phyloP scores from a whole-genome alignment of 2,888 invertebrate species.

The Cephalotes varians region DNA sequence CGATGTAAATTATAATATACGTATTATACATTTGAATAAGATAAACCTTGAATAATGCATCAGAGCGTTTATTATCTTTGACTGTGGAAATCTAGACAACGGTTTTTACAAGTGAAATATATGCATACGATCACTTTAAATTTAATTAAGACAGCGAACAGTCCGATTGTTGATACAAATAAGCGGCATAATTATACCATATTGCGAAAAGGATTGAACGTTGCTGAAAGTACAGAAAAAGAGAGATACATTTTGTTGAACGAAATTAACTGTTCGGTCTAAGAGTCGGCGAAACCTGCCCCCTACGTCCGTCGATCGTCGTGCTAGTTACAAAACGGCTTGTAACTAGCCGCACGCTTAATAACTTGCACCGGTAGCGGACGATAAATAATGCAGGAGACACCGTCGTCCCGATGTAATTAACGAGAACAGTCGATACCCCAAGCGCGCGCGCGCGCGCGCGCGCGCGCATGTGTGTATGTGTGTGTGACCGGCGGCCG shows the following conservation, averaged over 20 bases:
- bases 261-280: neutral
- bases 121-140: neutral
- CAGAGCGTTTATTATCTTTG: neutral
- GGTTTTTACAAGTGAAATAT: neutral
- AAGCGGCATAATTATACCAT: neutral
- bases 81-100: constrained; percentile 10
- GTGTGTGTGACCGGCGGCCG: neutral
- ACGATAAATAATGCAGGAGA: constrained; percentile 76
- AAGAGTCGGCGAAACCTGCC: constrained; percentile 1
- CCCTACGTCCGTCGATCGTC: constrained; percentile 27
- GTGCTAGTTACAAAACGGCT: constrained; percentile 62
- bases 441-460: constrained; percentile 1
- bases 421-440: constrained; percentile 76
- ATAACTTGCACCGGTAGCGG: constrained; percentile 74
- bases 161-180: neutral
- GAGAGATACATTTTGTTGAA: constrained; percentile 13
- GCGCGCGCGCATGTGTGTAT: neutral
- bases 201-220: neutral
- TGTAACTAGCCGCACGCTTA: constrained; percentile 71
- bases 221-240: neutral
- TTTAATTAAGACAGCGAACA: neutral
- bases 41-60: constrained; percentile 36
- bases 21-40: constrained; percentile 26
- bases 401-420: constrained; percentile 77
- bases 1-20: constrained; percentile 35